Percentiles rank a stretch among this genome's conserved stretches.
Conservation (phyloP, 2,797 vertebrate species). For the Lepilemur septentrionalis region DNA sequence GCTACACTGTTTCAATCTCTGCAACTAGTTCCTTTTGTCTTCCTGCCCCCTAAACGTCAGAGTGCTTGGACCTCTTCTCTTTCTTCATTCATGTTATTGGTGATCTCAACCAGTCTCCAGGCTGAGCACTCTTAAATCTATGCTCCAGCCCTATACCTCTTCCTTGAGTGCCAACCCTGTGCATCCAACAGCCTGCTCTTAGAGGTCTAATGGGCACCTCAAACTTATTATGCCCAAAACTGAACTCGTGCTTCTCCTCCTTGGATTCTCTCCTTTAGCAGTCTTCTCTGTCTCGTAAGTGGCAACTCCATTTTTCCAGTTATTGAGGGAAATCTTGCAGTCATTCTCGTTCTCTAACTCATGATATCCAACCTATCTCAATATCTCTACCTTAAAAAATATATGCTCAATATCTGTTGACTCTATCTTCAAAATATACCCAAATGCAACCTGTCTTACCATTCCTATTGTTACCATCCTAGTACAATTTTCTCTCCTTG, state of each 20-base stretch:
- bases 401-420: not conserved
- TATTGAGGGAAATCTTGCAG: not conserved
- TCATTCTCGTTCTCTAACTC: not conserved
- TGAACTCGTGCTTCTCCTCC: not conserved
- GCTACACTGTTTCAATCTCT: not conserved
- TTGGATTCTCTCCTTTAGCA: not conserved
- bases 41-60: not conserved
- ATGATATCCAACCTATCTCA: not conserved
- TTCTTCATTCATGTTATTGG: not conserved
- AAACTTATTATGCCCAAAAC: not conserved
- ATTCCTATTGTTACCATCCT: not conserved
- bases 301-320: not conserved
- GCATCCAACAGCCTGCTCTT: not conserved
- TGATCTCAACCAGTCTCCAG: not conserved
- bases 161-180: not conserved
- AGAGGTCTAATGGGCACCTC: not conserved
- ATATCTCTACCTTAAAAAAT: not conserved
- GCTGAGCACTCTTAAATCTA: not conserved
- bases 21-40: not conserved
- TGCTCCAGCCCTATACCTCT: not conserved
- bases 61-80: not conserved
- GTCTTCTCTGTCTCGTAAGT: not conserved
- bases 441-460: not conserved
- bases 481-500: not conserved
- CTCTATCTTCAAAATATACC: not conserved